Evolutionary conservation across 2,797 vertebrate species (phyloP).

Genomic region (Enteromius treurensis): DNA sequence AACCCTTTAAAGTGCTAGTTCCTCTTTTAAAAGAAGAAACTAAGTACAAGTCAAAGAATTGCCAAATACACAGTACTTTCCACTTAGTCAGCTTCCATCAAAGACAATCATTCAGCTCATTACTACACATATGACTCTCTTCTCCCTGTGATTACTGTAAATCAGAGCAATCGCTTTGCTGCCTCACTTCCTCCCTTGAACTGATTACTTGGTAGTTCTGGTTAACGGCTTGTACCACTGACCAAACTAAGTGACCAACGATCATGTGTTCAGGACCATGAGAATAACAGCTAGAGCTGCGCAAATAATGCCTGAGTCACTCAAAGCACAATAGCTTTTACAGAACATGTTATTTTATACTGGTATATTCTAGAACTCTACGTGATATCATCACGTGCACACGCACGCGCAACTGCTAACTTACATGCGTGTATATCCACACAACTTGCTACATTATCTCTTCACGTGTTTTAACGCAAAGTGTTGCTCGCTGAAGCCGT

Average conservation of each 20-base stretch:
- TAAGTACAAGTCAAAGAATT: no score
- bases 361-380: neutral
- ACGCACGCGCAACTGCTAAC: neutral
- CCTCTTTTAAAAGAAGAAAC: neutral
- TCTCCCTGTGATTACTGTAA: constrained; percentile 20
- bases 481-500: neutral
- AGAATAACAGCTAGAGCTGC: neutral
- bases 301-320: neutral
- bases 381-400: neutral
- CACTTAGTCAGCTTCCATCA: neutral
- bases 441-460: neutral
- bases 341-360: neutral
- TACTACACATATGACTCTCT: neutral
- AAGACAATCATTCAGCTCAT: neutral
- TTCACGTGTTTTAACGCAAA: neutral
- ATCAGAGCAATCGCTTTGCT: neutral
- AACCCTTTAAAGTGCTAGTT: neutral
- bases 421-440: neutral
- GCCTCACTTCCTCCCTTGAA: neutral
- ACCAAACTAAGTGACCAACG: neutral
- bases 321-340: neutral
- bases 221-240: no score
- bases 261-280: neutral
- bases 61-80: neutral
- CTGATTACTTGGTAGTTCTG: neutral